Base-by-base conservation (phyloP, 2,888 invertebrate species). In the Icerya purchasi region DNA sequence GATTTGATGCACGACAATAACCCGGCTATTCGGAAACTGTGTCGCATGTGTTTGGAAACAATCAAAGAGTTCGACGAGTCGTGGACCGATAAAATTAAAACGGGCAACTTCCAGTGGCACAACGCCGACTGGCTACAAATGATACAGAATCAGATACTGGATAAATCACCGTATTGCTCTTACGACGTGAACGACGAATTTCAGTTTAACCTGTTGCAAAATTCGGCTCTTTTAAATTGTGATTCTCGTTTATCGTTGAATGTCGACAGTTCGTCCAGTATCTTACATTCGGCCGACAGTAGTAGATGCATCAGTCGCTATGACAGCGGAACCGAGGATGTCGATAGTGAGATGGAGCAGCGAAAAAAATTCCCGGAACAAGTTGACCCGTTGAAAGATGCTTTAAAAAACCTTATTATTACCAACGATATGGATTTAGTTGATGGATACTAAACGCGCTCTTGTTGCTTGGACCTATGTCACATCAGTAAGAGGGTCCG, bases 1-100 rank as follows among this genome's bases (percentile, higher is more conserved):
- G 96, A 97, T 73, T 76, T 98, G 68, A 89, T 97, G 84, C 92
- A 96, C 73, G 96, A 98, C 72, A 92, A 93, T 72, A 96, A 96
- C 73, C 80, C 84, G 63, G 84, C 88, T 70, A 91, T 96, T 63
- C 77, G 94, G 64, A 89, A 87, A 74, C 84, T 97, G 67, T 97
- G 96, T 72, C 93, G 94, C 71, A 83, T 84, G 62, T 94, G 96
- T 65, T 79, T 98, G 63, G 93, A 96, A 71, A 86, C 94, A 56
- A 91, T 98, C 68, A 87, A 91, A 56, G 64, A 63, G 69, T 84
- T 86, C 72, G 86, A 89, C 72, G 81, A 81, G 64, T 86, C 87
- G 61, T 97, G 96, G 96, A 86, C 90, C n/a, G 83, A 81, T 59
- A 80, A 90, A 68, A 92, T 97, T 62, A 89, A 89, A 75, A 81